Conservation (phyloP, 2,888 invertebrate species). For the Papilio elwesi region DNA sequence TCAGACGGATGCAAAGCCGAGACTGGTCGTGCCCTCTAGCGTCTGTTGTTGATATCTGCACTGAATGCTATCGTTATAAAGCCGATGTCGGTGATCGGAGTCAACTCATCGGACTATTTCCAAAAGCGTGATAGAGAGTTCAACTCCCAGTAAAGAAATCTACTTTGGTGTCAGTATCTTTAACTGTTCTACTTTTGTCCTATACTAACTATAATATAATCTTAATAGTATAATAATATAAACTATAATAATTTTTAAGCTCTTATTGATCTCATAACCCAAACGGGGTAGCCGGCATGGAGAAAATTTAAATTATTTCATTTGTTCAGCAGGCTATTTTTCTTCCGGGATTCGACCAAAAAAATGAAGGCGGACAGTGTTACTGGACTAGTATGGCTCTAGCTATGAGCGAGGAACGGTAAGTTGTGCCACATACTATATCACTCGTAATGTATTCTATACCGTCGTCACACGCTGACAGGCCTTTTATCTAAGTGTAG, state of each 20-base stretch:
- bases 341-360: too few species aligned
- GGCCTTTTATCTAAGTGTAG: constrained; percentile 18
- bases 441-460: constrained; percentile 10
- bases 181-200: too few species aligned
- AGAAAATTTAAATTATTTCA: too few species aligned
- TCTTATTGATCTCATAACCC: too few species aligned
- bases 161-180: too few species aligned
- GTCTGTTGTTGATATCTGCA: constrained; percentile 18
- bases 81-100: not conserved
- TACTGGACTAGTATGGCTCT: not conserved
- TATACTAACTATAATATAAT: too few species aligned
- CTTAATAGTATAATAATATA: too few species aligned
- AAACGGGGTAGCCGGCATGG: too few species aligned
- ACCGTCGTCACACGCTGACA: constrained; percentile 16
- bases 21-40: constrained; percentile 12
- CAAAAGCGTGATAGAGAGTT: not conserved
- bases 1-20: constrained; percentile 21
- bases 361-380: too few species aligned
- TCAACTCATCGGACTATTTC: not conserved
- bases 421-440: not conserved
- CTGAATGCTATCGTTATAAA: constrained; percentile 18
- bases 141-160: not conserved
- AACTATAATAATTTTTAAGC: too few species aligned
- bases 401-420: not conserved
- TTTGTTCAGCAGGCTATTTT: too few species aligned